Evolutionary conservation across 2,797 vertebrate genomes (phyloP), one percentile per base, ranked within the genome.

Genomic region (Dicrostonyx torquatus): DNA sequence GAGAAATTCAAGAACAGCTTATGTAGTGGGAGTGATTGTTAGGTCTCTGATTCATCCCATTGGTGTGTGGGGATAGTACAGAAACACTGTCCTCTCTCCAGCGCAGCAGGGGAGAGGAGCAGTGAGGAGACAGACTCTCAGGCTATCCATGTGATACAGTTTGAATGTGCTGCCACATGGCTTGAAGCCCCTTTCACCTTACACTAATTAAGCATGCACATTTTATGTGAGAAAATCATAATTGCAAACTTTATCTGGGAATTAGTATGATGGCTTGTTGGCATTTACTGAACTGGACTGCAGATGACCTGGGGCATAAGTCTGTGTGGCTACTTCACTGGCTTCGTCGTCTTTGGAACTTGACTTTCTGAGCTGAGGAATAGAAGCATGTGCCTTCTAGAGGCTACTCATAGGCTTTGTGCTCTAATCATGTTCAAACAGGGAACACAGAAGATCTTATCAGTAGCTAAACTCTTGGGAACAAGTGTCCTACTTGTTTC

Each of bases 401-500:
- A n/a, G 11, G 20, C 43, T 29, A 79, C 26, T 90, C 5, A 60
- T 2, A 45, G 53, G 6, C 12, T 72, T 70, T n/a, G n/a, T 24
- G 12, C n/a, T 20, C 1, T 75, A 24, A 55, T 73, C n/a, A 4
- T 80, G 34, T 53, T 84, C 2, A 68, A 76, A 73, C 68, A 88
- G 91, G 12, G 17, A 70, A 60, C 37, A 87, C 4, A 80, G 40
- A 55, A 96, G 9, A 73, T 86, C 40, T 29, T 72, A 68, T 70
- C 17, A 60, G 17, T 60, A 60, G 5, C 89, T 92, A 88, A 77
- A 90, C 85, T 85, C 14, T 68, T 72, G 1, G 76, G 18, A 66
- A 12, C 62, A 93, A 83, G 68, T 18, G 60, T 80, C 10, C 70
- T 68, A 48, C n/a, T 91, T 70, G 90, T 88, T 95, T 93, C 84